These are phyloP conservation scores for Musca vetustissima DNA, from an alignment of 1,140 invertebrate genomes.

Conservation along the genomic window DNA sequence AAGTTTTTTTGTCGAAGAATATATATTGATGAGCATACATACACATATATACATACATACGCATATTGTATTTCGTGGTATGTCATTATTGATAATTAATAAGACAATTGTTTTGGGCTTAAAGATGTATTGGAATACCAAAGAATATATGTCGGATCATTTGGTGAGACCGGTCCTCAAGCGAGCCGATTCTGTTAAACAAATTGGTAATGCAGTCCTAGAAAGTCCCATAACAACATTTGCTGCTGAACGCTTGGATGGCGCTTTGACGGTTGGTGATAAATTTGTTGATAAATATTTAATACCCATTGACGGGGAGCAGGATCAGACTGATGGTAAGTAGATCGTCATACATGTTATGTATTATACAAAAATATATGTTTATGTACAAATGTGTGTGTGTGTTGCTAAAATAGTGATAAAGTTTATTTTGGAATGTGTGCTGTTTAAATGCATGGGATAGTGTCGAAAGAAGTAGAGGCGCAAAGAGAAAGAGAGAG, in stretches of 20 bases:
- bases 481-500: no score
- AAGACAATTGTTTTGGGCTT: slow-evolving; percentile 37
- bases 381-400: no score
- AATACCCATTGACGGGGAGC: slow-evolving; percentile 61
- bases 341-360: not conserved
- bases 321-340: slow-evolving; percentile 64
- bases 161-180: slow-evolving; percentile 69
- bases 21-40: not conserved
- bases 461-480: no score
- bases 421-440: no score
- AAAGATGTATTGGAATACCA: slow-evolving; percentile 76
- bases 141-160: slow-evolving; percentile 69
- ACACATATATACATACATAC: not conserved
- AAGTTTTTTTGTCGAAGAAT: slow-evolving; percentile 38
- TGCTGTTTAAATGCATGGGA: no score
- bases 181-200: slow-evolving; percentile 75
- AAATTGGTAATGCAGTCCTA: slow-evolving; percentile 67
- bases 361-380: no score
- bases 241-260: slow-evolving; percentile 70
- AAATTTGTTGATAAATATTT: slow-evolving; percentile 80
- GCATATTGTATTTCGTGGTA: no score
- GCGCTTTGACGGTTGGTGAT: slow-evolving; percentile 72
- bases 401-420: no score
- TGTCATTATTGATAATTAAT: no score
- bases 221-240: slow-evolving; percentile 68